Evolutionary conservation across 2,797 vertebrate species (phyloP), one percentile per base, ranked within the genome.

Genomic region (Diglossa cyanea): DNA sequence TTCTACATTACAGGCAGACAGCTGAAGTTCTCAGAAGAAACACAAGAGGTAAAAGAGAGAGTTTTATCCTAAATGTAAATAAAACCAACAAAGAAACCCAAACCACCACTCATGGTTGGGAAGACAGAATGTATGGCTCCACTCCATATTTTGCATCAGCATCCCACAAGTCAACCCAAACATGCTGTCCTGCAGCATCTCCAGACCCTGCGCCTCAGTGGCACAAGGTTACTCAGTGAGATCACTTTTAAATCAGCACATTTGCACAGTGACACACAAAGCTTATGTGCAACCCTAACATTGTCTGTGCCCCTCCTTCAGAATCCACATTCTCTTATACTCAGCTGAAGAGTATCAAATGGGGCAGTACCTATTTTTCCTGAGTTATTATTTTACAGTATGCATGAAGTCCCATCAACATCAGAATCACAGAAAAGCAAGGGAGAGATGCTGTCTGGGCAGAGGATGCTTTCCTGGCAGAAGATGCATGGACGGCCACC

Each of bases 351-450:
- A 62, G 6, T 1, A 70, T 4, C 48, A 18, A 70, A 40, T 1
- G 0, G 15, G 23, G 28, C 39, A 55, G 18, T 6, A 14, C 8
- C 24, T 42, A 17, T 37, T 60, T 50, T 30, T 60, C 47, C 31
- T 1, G 0, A 16, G 40, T 42, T 48, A n/a, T 28, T 80, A 35
- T 28, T 80, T 54, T 11, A 28, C 31, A 61, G 62, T 0, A 0
- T 11, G 28, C 11, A 21, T 3, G 2, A n/a, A 53, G 35, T 31
- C 5, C 0, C 33, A 20, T 8, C 33, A 51, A 25, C 3, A 2
- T 23, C 19, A 51, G 67, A 58, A 35, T 2, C 20, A 10, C 25
- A 24, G 0, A 3, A 37, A 31, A 53, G 42, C 17, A 8, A 42
- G 11, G 13, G 6, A 12, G 28, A 80, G 65, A 53, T 19, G 40